These are phyloP conservation scores for Ditylenchus dipsaci DNA, from an alignment of 1,140 invertebrate species.

Conservation along the genomic window DNA sequence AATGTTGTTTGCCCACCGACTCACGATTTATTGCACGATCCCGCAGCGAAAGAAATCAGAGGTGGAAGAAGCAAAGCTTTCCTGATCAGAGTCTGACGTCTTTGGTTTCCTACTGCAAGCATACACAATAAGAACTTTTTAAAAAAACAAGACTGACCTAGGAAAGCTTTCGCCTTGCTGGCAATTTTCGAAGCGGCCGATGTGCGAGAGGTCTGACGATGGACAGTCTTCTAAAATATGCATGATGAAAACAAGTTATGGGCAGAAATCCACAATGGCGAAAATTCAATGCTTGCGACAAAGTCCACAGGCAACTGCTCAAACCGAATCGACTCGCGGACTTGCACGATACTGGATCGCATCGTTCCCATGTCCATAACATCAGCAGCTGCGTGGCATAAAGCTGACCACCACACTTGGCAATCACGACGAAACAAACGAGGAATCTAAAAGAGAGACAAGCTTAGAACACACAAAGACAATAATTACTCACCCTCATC, in stretches of 20 bases:
- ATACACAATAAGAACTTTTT: neutral
- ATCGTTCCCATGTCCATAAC: conserved; percentile 7
- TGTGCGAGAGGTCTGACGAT: neutral
- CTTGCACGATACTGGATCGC: conserved; percentile 2
- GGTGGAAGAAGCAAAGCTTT: neutral
- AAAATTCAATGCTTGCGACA: neutral
- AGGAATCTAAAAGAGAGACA: conserved; percentile 1
- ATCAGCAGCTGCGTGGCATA: conserved; percentile 3
- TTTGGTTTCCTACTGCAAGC: neutral
- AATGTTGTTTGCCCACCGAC: conserved; percentile 3
- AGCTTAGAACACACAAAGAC: neutral
- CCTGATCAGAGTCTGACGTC: neutral
- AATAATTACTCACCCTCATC: neutral
- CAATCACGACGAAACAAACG: conserved; percentile 1
- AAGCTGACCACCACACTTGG: conserved; percentile 2
- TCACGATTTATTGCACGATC: neutral
- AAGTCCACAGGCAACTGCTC: neutral
- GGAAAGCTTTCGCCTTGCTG: neutral
- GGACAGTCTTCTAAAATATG: neutral
- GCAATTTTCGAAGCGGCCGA: conserved; percentile 4
- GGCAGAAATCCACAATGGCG: neutral
- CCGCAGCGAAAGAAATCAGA: conserved; percentile 4
- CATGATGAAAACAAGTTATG: neutral
- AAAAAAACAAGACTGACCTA: neutral
- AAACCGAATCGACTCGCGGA: conserved; percentile 6